Conservation (phyloP, 2,888 invertebrate genomes). For the Sisyra nigra region DNA sequence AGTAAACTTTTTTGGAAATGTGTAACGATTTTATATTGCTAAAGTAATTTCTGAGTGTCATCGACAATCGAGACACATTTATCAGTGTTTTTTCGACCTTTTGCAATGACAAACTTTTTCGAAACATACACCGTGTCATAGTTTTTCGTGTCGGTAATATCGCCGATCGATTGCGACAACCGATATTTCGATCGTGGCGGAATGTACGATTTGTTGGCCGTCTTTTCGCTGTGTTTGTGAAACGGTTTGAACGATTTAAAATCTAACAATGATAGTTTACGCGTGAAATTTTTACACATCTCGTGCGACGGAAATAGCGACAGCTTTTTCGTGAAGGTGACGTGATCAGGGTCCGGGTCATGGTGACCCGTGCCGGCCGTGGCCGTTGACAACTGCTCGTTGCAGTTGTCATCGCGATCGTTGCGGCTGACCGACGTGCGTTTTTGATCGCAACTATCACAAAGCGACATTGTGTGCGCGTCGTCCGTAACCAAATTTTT, state of each 20-base stretch:
- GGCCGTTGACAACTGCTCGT: not conserved
- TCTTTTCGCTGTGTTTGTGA: conserved; percentile 1
- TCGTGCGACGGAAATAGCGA: not conserved
- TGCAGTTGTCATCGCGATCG: not conserved
- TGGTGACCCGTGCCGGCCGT: not conserved
- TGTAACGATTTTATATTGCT: too few species aligned
- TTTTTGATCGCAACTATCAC: not conserved
- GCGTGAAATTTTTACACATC: conserved; percentile 1
- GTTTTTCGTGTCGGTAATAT: conserved; percentile 24
- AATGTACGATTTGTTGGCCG: not conserved
- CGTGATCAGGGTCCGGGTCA: not conserved
- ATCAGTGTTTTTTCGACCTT: conserved; percentile 18
- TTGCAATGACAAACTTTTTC: conserved; percentile 28
- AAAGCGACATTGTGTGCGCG: conserved; percentile 2
- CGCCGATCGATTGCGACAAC: conserved; percentile 26
- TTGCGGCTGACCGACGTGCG: not conserved
- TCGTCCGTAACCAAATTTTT: conserved; percentile 6
- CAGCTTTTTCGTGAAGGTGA: conserved; percentile 3
- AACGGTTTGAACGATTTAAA: conserved; percentile 2
- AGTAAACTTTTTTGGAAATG: too few species aligned
- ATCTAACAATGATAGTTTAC: conserved; percentile 5
- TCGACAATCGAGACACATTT: too few species aligned
- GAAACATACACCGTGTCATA: conserved; percentile 39
- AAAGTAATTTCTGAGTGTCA: too few species aligned
- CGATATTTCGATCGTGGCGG: conserved; percentile 14